Base-by-base conservation (phyloP, 2,888 invertebrate species). In the Rhaphigaster nebulosa region DNA sequence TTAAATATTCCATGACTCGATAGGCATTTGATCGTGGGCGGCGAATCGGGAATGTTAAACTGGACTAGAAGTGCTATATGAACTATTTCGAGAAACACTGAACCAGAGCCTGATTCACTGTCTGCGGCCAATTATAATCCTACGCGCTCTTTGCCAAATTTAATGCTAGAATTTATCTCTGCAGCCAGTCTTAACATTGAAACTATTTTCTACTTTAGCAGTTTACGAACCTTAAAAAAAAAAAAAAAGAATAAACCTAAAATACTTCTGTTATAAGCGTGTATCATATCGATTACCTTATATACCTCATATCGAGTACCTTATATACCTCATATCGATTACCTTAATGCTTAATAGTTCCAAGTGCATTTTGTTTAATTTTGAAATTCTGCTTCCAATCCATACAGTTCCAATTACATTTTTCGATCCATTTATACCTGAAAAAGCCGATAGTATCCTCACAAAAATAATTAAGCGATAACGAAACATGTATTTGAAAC, bases 11-110 rank as follows among this genome's bases (percentile, higher is more conserved):
- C 29, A 34, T 23, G 70, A 18, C 38, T 34, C 0, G 34, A 20
- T 38, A n/a, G 38, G 34, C 23, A 38, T 38, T 20, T 18, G 26
- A 18, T 15, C 13, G 84, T 45, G 45, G 84, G 84, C 23, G 1
- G 84, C 34, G 45, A 15, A 23, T 80, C 18, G 41, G 1, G 45
- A 45, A 50, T 45, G 84, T 26, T 45, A 45, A 18, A 45, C 45
- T 15, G n/a, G 45, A n/a, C 70, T 76, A 23, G 13, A 13, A 26
- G 3, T 84, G 84, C 45, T n/a, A n/a, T n/a, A n/a, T n/a, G n/a
- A 84, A 84, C 84, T 84, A 84, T 84, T 84, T 84, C 84, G 45
- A 84, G 84, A 84, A 45, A 84, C 26, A 76, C 70, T 76, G 3
- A 38, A 38, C 38, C 38, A 38, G 38, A 20, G 8, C 1, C 45